Evolutionary conservation across 2,888 invertebrate genomes (phyloP).

Genomic region (Steinernema carpocapsae): DNA sequence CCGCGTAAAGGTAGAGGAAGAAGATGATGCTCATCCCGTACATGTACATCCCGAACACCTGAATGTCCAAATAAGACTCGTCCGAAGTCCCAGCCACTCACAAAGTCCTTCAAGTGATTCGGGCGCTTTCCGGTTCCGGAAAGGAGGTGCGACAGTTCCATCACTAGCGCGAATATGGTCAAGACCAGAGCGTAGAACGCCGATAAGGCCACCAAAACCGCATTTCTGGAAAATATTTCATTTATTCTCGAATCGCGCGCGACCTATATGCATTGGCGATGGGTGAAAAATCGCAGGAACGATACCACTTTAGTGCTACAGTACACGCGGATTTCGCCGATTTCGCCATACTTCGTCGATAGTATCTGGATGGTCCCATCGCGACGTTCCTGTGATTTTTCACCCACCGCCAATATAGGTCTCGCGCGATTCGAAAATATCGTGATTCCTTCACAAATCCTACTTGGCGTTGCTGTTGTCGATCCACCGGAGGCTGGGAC

Average conservation of each 20-base stretch:
- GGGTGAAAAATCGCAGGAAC: too few species aligned
- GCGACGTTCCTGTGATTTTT: too few species aligned
- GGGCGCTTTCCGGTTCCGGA: conserved; percentile 56
- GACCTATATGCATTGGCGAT: too few species aligned
- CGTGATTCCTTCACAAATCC: neutral
- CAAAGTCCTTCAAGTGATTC: conserved; percentile 59
- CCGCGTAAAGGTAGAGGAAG: conserved; percentile 63
- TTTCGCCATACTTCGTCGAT: too few species aligned
- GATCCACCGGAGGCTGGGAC: conserved; percentile 37
- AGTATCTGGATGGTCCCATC: too few species aligned
- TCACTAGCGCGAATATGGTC: conserved; percentile 63
- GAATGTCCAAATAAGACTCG: conserved; percentile 17
- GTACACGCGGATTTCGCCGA: too few species aligned
- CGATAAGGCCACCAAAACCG: conserved; percentile 55
- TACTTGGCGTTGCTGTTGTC: conserved; percentile 38
- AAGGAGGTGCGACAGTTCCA: conserved; percentile 62
- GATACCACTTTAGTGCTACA: too few species aligned
- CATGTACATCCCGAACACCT: conserved; percentile 66
- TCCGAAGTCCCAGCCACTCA: conserved; percentile 38
- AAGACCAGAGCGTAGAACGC: conserved; percentile 51
- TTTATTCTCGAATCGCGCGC: too few species aligned
- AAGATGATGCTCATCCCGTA: conserved; percentile 60
- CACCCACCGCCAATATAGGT: too few species aligned
- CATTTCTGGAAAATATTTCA: conserved; percentile 47
- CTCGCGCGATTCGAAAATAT: too few species aligned